These are phyloP conservation scores for Chlorodrepanis virens DNA, from an alignment of 2,113 vertebrate species.

Conservation along the genomic window DNA sequence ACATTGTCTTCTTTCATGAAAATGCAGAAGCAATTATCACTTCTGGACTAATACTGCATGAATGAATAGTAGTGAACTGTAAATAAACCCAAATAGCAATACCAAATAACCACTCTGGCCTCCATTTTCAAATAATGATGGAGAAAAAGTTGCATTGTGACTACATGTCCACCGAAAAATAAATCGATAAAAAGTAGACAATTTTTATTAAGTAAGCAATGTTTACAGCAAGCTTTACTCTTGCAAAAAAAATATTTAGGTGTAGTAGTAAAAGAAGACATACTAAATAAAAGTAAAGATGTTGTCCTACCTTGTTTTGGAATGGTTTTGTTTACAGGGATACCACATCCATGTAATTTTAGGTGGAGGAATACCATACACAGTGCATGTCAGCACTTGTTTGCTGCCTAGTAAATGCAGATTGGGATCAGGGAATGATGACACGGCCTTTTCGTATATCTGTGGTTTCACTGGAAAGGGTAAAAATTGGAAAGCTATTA, in stretches of 20 bases:
- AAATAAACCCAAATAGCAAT: background rate
- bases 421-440: conserved; percentile 78
- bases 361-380: conserved; percentile 86
- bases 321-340: conserved; percentile 78
- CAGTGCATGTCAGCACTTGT: conserved; percentile 85
- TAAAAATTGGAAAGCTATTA: conserved; percentile 26
- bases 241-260: background rate
- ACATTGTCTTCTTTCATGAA: background rate
- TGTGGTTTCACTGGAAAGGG: conserved; percentile 86
- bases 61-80: background rate
- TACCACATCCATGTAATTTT: conserved; percentile 88
- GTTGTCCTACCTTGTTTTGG: conserved; percentile 84
- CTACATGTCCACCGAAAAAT: background rate
- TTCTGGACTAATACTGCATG: background rate
- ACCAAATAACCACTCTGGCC: background rate
- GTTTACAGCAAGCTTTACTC: background rate
- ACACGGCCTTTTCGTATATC: conserved; percentile 90
- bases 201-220: background rate
- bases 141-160: background rate
- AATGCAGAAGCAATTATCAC: background rate
- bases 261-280: background rate
- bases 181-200: background rate
- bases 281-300: background rate
- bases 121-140: background rate
- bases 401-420: conserved; percentile 80